Percentiles rank a stretch among this genome's conserved stretches.
Evolutionary conservation across 2,113 vertebrate species (phyloP).

Genomic region (Castor canadensis): DNA sequence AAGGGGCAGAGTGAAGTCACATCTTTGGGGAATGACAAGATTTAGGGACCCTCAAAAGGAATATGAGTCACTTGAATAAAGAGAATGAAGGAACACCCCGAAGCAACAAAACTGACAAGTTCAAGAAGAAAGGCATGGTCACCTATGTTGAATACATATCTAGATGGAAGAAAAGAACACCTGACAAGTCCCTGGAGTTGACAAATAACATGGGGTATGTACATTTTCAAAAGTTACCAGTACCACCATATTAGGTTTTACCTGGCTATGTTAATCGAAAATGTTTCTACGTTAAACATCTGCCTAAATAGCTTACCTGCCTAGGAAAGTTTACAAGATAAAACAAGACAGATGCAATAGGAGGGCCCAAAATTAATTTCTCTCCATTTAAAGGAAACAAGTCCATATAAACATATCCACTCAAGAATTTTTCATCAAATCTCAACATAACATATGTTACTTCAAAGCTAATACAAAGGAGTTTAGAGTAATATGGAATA

Average conservation of each 20-base stretch:
- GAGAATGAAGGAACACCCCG: not conserved
- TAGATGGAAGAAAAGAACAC: not conserved
- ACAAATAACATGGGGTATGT: not conserved
- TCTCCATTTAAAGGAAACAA: not conserved
- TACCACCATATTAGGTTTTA: not conserved
- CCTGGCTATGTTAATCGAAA: not conserved
- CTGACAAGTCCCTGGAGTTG: not conserved
- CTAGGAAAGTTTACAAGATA: not conserved
- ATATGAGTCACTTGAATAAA: not conserved
- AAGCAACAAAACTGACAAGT: not conserved
- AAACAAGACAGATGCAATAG: not conserved
- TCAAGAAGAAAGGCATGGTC: not conserved
- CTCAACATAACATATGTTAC: not conserved
- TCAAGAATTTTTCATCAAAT: not conserved
- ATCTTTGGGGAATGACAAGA: not conserved
- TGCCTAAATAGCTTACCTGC: not conserved
- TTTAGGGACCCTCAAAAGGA: not conserved
- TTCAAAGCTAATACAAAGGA: not conserved
- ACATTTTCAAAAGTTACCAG: not conserved
- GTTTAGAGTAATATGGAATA: too few relatives aligned
- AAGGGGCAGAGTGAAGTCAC: not conserved
- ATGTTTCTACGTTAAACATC: not conserved
- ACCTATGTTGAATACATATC: not conserved
- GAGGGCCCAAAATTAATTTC: not conserved
- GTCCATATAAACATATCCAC: not conserved